Evolutionary conservation across 2,888 invertebrate species (phyloP), one percentile per base, ranked within the genome.

Genomic region (Campoplex capitator): DNA sequence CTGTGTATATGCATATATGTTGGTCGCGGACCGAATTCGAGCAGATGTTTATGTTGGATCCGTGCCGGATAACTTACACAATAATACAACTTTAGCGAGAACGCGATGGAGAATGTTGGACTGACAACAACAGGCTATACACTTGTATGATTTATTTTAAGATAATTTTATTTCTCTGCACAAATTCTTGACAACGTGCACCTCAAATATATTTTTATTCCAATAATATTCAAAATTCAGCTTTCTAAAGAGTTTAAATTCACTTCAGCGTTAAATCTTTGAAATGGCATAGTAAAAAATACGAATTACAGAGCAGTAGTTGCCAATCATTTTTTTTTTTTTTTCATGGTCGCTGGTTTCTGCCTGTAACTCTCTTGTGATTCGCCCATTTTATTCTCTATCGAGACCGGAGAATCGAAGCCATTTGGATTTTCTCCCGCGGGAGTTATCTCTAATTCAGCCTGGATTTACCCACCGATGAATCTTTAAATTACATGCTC

Each of bases 391-490:
- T 83, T 85, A 85, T 84, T 84, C 81, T 84, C 88, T 83, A 88
- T 88, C 85, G 87, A 80, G 80, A 83, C 74, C 78, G 85, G 88
- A 88, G 87, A 88, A 89, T 89, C 91, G 89, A 89, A 91, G 90
- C 91, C 87, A 89, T 90, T 90, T 90, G 92, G 92, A 92, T 93
- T 92, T 92, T 88, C 83, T 83, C 95, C 94, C 90, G 75, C 91
- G 92, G 94, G 95, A 95, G 95, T 95, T 95, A 95, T 95, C 95
- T 95, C 95, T 95, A 95, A 95, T 95, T 95, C 95, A 95, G 94
- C 94, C 93, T 93, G 95, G 95, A 95, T 95, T 95, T 95, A 95
- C 94, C 95, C 94, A 94, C 94, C 95, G 93, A 94, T 94, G 95
- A 95, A 95, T 95, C 95, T 95, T 95, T 95, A 95, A 95, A 95